A percentile compares a stretch with the other conserved stretches of the same genome.
These are phyloP conservation scores for Battus philenor DNA, from an alignment of 1,140 invertebrate genomes.

Conservation along the genomic window DNA sequence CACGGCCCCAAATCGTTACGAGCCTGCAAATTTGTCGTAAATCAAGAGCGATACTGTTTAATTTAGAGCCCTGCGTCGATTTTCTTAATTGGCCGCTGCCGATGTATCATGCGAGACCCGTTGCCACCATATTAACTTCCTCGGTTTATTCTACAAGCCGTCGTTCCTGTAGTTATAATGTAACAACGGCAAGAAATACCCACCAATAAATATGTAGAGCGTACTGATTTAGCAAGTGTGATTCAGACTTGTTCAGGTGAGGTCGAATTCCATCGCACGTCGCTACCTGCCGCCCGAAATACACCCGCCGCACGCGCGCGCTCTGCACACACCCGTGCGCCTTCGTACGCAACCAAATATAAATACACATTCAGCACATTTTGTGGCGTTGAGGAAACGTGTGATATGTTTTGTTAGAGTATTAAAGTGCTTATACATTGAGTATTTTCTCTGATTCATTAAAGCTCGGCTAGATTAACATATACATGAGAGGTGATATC, in stretches of 20 bases:
- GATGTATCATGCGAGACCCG: too few relatives aligned
- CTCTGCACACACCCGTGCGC: conserved; percentile 29
- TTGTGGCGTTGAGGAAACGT: not conserved
- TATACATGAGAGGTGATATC: too few relatives aligned
- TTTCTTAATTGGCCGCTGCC: conserved; percentile 1
- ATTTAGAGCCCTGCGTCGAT: conserved; percentile 6
- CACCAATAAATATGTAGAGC: conserved; percentile 58
- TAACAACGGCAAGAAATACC: conserved; percentile 31
- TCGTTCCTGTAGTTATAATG: conserved; percentile 22
- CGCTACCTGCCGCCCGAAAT: conserved; percentile 71
- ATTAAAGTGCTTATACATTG: too few relatives aligned
- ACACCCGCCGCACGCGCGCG: conserved; percentile 45
- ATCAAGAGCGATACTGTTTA: conserved; percentile 29
- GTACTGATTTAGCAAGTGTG: conserved; percentile 64
- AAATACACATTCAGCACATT: conserved; percentile 1
- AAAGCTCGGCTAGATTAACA: too few relatives aligned
- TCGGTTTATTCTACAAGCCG: conserved; percentile 1
- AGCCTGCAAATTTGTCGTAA: conserved; percentile 59
- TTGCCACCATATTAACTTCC: not conserved
- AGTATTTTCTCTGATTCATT: too few relatives aligned
- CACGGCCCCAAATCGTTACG: conserved; percentile 57
- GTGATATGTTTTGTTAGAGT: too few relatives aligned
- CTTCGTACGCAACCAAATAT: conserved; percentile 24
- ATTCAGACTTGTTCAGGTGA: conserved; percentile 70
- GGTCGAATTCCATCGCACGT: conserved; percentile 64